phyloP scores from a whole-genome alignment of 1,140 invertebrate genomes.

The Philotrypesis tridentata region DNA sequence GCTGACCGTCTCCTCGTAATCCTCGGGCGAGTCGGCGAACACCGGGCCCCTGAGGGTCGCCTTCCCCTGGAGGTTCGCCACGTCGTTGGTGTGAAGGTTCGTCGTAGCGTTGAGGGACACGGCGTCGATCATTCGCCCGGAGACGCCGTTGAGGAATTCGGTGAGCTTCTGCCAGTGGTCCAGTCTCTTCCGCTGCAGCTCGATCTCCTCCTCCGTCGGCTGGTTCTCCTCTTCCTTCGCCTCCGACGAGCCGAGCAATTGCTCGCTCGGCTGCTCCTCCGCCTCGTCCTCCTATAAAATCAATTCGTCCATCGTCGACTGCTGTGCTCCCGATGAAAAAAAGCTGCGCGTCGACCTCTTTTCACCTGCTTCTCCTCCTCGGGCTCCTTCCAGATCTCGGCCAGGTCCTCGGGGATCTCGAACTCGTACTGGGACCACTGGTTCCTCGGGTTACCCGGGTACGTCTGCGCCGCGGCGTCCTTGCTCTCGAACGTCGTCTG shows the following conservation, averaged over 20 bases:
- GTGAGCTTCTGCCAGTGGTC: constrained; percentile 11
- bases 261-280: constrained; percentile 17
- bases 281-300: constrained; percentile 35
- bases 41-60: constrained; percentile 49
- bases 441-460: constrained; percentile 79
- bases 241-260: constrained; percentile 15
- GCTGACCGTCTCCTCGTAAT: constrained; percentile 74
- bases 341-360: no score
- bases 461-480: constrained; percentile 78
- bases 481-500: constrained; percentile 75
- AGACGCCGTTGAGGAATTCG: constrained; percentile 51
- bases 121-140: constrained; percentile 60
- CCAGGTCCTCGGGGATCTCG: constrained; percentile 51
- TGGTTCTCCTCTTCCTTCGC: constrained; percentile 7
- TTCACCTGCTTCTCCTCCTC: constrained; percentile 29
- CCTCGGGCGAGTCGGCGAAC: neutral
- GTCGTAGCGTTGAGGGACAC: constrained; percentile 76
- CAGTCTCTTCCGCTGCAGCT: neutral
- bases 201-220: constrained; percentile 22
- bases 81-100: constrained; percentile 79
- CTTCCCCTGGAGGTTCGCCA: constrained; percentile 70
- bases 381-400: constrained; percentile 19
- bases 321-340: no score
- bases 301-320: neutral
- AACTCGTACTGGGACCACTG: constrained; percentile 80